These are phyloP conservation scores for Ryuthela nishihirai DNA, from an alignment of 2,888 invertebrate species.

Conservation along the genomic window DNA sequence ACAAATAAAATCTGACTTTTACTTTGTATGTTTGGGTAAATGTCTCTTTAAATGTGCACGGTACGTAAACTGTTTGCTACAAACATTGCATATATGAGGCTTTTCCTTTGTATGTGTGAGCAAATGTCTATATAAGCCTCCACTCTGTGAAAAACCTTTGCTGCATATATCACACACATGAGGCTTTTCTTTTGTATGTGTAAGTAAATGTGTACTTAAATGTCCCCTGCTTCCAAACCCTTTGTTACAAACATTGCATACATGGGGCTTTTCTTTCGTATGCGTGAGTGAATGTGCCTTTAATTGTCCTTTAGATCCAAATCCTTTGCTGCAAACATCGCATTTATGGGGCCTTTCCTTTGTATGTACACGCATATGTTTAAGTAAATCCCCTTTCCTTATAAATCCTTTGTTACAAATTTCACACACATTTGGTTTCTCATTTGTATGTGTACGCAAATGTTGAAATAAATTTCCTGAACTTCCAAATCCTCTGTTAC, in stretches of 20 bases:
- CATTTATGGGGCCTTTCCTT: background rate
- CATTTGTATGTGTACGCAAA: background rate
- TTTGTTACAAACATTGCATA: background rate
- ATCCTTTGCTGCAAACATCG: background rate
- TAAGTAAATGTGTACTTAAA: background rate
- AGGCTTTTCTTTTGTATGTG: background rate
- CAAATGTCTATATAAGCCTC: background rate
- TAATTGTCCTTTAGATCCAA: background rate
- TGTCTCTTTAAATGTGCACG: background rate
- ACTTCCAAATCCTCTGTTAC: background rate
- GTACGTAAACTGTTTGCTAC: background rate
- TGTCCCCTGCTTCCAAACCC: background rate
- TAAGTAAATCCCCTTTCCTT: background rate
- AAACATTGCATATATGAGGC: background rate
- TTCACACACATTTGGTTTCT: constrained; percentile 1
- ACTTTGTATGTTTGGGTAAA: background rate
- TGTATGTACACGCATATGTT: background rate
- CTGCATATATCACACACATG: background rate
- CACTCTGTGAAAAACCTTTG: background rate
- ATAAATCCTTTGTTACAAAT: background rate
- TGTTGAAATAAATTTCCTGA: background rate
- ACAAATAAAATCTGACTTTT: background rate
- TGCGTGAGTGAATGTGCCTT: background rate
- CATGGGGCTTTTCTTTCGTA: background rate
- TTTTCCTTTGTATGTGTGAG: background rate